These are phyloP conservation scores for Aphelinus certus DNA, from an alignment of 1,140 invertebrate species.

Conservation along the genomic window DNA sequence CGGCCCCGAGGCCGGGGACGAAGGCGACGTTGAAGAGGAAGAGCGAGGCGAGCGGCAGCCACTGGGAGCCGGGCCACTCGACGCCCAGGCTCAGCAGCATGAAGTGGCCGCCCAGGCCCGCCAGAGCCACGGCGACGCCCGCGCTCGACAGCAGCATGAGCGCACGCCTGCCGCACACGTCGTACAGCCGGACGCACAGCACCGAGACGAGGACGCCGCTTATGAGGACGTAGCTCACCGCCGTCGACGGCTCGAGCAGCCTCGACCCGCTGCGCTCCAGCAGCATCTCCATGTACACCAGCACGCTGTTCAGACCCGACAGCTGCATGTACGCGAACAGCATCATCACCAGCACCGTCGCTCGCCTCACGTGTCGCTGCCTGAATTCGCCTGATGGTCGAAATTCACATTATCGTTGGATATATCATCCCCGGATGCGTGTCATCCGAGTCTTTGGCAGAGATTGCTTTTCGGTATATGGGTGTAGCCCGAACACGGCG, in stretches of 20 bases:
- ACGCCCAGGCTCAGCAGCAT: conserved; percentile 65
- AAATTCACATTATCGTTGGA: neutral
- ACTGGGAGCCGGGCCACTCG: conserved; percentile 53
- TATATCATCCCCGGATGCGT: too few relatives aligned
- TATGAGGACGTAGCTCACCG: conserved; percentile 73
- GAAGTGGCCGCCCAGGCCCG: conserved; percentile 72
- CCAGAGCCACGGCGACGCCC: conserved; percentile 66
- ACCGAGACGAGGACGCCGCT: conserved; percentile 67
- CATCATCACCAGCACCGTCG: conserved; percentile 71
- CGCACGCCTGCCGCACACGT: conserved; percentile 75
- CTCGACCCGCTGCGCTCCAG: conserved; percentile 67
- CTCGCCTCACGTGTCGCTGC: conserved; percentile 59
- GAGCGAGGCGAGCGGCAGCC: conserved; percentile 40
- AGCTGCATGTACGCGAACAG: conserved; percentile 80
- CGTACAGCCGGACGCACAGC: conserved; percentile 67
- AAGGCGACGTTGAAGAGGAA: conserved; percentile 36
- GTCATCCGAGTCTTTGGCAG: too few relatives aligned
- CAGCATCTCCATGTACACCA: conserved; percentile 80
- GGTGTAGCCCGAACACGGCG: too few relatives aligned
- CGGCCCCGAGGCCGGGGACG: conserved; percentile 72
- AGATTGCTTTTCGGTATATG: too few relatives aligned
- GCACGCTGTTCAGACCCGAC: conserved; percentile 79
- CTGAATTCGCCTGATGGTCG: conserved; percentile 24
- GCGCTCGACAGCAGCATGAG: conserved; percentile 71
- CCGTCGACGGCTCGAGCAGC: conserved; percentile 59